Evolutionary conservation across 2,113 vertebrate species (phyloP).

Genomic region (Pelobates fuscus): DNA sequence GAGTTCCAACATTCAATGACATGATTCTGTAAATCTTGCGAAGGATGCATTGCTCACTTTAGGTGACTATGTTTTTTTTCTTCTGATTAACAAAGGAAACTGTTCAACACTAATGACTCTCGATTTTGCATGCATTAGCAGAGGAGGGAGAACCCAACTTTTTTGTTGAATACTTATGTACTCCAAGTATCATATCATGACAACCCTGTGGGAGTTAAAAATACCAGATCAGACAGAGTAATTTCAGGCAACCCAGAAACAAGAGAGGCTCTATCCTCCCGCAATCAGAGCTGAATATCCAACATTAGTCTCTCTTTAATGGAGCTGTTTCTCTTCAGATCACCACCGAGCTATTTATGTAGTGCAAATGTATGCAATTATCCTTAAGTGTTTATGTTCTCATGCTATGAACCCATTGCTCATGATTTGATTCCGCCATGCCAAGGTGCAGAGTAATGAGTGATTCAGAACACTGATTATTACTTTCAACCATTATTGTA

Average conservation of each 20-base stretch:
- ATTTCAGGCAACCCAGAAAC: constrained; percentile 56
- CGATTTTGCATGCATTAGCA: too few relatives aligned
- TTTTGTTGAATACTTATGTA: too few relatives aligned
- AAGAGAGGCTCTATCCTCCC: constrained; percentile 48
- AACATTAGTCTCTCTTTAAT: constrained; percentile 53
- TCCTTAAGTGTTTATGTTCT: constrained; percentile 48
- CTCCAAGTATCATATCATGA: neutral
- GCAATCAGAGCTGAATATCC: constrained; percentile 50
- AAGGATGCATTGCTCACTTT: too few relatives aligned
- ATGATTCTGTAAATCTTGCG: too few relatives aligned
- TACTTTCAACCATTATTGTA: constrained; percentile 38
- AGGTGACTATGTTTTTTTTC: too few relatives aligned
- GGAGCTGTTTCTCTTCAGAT: constrained; percentile 47
- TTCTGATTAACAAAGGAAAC: too few relatives aligned
- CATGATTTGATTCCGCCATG: constrained; percentile 32
- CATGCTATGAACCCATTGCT: constrained; percentile 31
- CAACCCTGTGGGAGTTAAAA: constrained; percentile 52
- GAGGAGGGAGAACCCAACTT: too few relatives aligned
- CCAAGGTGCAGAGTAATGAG: constrained; percentile 24
- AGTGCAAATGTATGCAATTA: constrained; percentile 51
- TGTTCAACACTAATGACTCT: too few relatives aligned
- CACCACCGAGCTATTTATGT: constrained; percentile 48
- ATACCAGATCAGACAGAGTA: constrained; percentile 55
- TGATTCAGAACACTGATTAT: constrained; percentile 11
- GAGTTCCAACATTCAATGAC: too few relatives aligned